These are phyloP conservation scores for Cerastis rubricosa DNA, from an alignment of 2,888 invertebrate genomes.

Conservation along the genomic window DNA sequence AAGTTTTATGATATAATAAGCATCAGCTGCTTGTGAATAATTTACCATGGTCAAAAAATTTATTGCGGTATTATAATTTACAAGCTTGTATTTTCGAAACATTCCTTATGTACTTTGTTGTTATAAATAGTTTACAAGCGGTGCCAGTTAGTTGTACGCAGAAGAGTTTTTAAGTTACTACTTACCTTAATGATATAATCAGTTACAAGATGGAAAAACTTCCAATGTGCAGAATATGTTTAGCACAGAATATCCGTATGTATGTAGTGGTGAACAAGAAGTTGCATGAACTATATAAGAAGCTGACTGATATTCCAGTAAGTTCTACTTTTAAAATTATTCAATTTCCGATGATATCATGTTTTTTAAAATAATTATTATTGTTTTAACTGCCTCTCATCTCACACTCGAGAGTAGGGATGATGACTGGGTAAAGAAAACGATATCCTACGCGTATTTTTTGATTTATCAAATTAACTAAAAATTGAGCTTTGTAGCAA, in stretches of 20 bases:
- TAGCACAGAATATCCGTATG: neutral
- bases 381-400: neutral
- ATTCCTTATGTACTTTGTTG: neutral
- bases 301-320: conserved; percentile 7
- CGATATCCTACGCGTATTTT: too few relatives aligned
- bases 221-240: neutral
- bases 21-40: too few relatives aligned
- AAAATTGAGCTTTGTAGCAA: too few relatives aligned
- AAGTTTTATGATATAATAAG: too few relatives aligned
- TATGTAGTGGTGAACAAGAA: neutral
- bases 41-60: too few relatives aligned
- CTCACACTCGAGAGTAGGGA: neutral
- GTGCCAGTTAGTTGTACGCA: neutral
- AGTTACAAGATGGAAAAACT: neutral
- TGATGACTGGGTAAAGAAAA: too few relatives aligned
- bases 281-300: neutral
- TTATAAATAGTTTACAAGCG: neutral
- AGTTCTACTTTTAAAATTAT: neutral
- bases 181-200: neutral
- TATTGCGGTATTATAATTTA: too few relatives aligned
- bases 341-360: neutral
- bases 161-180: neutral
- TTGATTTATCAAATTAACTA: too few relatives aligned
- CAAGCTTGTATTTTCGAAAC: too few relatives aligned
- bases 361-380: too few relatives aligned